Conservation (phyloP, 2,797 vertebrate genomes). For the Diplodus sargus region DNA sequence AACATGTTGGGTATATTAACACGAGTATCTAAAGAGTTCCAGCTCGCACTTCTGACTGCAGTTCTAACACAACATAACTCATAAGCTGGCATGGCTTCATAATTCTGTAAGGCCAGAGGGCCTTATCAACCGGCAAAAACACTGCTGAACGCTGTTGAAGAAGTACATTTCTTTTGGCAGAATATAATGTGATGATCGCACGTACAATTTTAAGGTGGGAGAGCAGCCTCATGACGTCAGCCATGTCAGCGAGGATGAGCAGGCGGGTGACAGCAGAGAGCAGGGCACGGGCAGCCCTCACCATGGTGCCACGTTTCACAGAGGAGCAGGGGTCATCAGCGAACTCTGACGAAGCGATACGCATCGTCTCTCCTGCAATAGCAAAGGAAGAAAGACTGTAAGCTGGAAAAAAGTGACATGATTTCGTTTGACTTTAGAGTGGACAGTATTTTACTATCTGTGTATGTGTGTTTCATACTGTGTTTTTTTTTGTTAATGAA, state of each 20-base stretch:
- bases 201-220: conserved; percentile 97
- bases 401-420: not conserved
- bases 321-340: conserved; percentile 98
- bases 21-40: not conserved
- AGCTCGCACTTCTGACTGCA: not conserved
- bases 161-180: too few species aligned
- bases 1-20: not conserved
- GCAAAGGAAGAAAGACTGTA: not conserved
- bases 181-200: not conserved
- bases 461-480: not conserved
- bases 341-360: conserved; percentile 95
- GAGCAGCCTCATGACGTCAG: conserved; percentile 98
- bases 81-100: not conserved
- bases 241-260: conserved; percentile 99
- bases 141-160: not conserved
- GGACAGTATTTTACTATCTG: too few species aligned
- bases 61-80: not conserved
- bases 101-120: not conserved
- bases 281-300: conserved; percentile 94
- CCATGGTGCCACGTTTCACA: conserved; percentile 98
- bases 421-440: too few species aligned
- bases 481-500: not conserved
- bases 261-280: conserved; percentile 96
- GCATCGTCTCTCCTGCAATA: conserved; percentile 93
- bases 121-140: not conserved